Evolutionary conservation across 2,888 invertebrate genomes (phyloP).

Genomic region (Pollenia labialis): DNA sequence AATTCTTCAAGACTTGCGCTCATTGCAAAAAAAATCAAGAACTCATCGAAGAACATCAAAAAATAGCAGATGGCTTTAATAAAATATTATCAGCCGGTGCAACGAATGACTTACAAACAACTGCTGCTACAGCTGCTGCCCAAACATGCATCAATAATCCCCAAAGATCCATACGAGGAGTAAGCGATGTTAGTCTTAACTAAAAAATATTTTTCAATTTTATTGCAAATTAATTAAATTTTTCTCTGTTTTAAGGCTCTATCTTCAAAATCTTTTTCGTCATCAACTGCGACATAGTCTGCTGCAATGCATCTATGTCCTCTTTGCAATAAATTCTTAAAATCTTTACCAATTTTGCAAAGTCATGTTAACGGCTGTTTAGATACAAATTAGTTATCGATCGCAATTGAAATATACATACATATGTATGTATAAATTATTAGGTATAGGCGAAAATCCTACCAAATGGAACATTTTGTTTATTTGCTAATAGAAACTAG

Average conservation of each 20-base stretch:
- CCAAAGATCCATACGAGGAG: slow-evolving; percentile 67
- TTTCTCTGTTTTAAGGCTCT: slow-evolving; percentile 50
- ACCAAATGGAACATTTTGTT: no score
- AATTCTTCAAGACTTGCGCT: slow-evolving; percentile 86
- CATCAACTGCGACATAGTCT: background rate
- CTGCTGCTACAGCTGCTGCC: slow-evolving; percentile 46
- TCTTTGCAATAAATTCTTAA: no score
- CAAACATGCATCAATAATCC: slow-evolving; percentile 42
- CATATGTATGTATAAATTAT: no score
- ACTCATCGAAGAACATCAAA: slow-evolving; percentile 84
- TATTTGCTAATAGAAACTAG: no score
- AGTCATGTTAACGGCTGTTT: no score
- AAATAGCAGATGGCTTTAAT: slow-evolving; percentile 61
- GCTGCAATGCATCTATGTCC: background rate
- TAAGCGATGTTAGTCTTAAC: slow-evolving; percentile 28
- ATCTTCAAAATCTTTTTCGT: slow-evolving; percentile 25
- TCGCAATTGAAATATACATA: no score
- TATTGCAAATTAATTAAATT: background rate
- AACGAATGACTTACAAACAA: background rate
- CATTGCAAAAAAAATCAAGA: slow-evolving; percentile 87
- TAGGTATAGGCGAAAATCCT: no score
- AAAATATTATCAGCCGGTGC: background rate
- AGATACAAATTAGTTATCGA: no score
- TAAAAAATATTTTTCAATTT: slow-evolving; percentile 2
- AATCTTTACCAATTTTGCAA: no score